Evolutionary conservation across 2,888 invertebrate species (phyloP).

Genomic region (Clostera curtula): DNA sequence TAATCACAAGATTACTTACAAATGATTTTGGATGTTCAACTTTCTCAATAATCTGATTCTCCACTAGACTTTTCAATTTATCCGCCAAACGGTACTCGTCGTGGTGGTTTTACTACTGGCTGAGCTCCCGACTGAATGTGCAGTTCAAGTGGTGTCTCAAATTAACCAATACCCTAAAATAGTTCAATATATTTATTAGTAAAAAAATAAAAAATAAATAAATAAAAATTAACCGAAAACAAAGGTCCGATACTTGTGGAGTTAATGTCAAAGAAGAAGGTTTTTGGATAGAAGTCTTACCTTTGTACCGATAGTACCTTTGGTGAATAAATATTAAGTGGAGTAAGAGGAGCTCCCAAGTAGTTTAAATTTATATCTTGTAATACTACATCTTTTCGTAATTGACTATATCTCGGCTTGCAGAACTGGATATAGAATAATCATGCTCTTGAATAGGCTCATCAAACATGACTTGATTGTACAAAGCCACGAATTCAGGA

Average conservation of each 20-base stretch:
- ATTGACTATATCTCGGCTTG: background rate
- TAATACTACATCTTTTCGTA: conserved; percentile 1
- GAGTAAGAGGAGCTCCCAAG: conserved; percentile 4
- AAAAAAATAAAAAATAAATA: conserved; percentile 1
- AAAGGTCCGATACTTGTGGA: conserved; percentile 7
- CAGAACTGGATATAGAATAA: conserved; percentile 4
- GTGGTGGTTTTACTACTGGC: conserved; percentile 9
- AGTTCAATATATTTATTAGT: conserved; percentile 2
- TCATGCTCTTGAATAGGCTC: conserved; percentile 5
- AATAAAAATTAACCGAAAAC: conserved; percentile 4
- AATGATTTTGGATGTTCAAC: conserved; percentile 1
- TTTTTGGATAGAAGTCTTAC: conserved; percentile 5
- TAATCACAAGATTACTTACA: conserved; percentile 3
- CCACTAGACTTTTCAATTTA: conserved; percentile 7
- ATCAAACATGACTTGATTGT: conserved; percentile 4
- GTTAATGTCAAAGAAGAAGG: conserved; percentile 8
- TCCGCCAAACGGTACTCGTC: conserved; percentile 8
- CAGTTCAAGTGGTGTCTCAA: conserved; percentile 9
- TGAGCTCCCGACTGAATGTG: conserved; percentile 4
- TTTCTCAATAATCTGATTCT: conserved; percentile 6
- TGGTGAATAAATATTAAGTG: conserved; percentile 7
- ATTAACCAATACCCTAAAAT: conserved; percentile 11
- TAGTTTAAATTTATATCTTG: conserved; percentile 6
- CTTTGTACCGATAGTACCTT: too few relatives aligned
- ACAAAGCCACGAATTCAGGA: conserved; percentile 7